Conservation (phyloP, 2,888 invertebrate genomes). For the Poecilobothrus nobilitatus region DNA sequence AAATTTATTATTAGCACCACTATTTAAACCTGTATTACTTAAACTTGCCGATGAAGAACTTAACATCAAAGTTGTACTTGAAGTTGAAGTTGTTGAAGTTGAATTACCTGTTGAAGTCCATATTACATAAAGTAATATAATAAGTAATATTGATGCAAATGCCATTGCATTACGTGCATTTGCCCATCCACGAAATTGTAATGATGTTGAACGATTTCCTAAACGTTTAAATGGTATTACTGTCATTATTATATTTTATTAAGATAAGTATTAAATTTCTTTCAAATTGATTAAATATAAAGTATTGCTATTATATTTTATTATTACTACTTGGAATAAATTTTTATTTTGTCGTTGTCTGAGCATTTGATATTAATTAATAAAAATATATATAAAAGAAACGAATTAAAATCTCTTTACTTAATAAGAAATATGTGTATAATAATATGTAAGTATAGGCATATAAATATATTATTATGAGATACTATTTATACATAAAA, state of each 20-base stretch:
- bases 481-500: too few relatives aligned
- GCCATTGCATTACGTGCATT: slow-evolving; percentile 26
- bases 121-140: slow-evolving; percentile 29
- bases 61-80: slow-evolving; percentile 16
- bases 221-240: slow-evolving; percentile 15
- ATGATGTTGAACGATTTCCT: slow-evolving; percentile 19
- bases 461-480: too few relatives aligned
- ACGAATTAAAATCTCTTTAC: too few relatives aligned
- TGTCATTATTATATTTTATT: slow-evolving; percentile 14
- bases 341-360: too few relatives aligned
- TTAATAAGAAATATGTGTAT: too few relatives aligned
- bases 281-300: neutral
- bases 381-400: too few relatives aligned
- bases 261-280: neutral
- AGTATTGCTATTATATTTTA: neutral
- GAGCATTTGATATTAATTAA: too few relatives aligned
- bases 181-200: slow-evolving; percentile 22
- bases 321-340: neutral
- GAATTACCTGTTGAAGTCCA: slow-evolving; percentile 30
- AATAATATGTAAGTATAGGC: too few relatives aligned
- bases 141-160: slow-evolving; percentile 25
- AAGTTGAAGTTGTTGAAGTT: slow-evolving; percentile 12
- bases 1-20: neutral
- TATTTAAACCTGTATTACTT: slow-evolving; percentile 14
- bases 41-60: slow-evolving; percentile 13